Evolutionary conservation across 2,888 invertebrate genomes (phyloP).

Genomic region (Cataglyphis altisquamis): DNA sequence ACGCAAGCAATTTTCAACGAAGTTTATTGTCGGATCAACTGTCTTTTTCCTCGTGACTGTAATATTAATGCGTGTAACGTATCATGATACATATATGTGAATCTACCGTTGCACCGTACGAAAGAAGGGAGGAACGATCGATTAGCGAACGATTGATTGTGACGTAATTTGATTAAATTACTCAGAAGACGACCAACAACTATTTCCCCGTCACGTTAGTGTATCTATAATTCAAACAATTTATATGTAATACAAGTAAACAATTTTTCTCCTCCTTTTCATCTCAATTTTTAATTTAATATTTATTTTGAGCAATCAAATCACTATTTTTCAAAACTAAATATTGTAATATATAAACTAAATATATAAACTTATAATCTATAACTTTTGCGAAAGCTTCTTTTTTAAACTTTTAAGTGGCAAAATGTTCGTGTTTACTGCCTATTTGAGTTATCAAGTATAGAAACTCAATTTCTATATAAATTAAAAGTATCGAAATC

Average conservation of each 20-base stretch:
- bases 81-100: not conserved
- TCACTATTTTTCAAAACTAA: not conserved
- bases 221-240: not conserved
- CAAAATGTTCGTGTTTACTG: too few relatives aligned
- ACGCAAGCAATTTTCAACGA: not conserved
- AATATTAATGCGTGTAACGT: conserved; percentile 21
- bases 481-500: too few relatives aligned
- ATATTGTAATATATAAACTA: too few relatives aligned
- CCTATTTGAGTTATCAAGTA: too few relatives aligned
- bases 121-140: not conserved
- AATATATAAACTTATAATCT: too few relatives aligned
- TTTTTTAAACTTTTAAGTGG: too few relatives aligned
- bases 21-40: not conserved
- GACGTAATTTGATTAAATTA: conserved; percentile 12
- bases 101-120: not conserved
- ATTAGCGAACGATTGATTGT: not conserved
- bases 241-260: not conserved
- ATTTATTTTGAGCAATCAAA: not conserved
- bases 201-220: not conserved
- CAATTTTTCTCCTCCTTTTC: not conserved
- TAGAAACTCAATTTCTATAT: too few relatives aligned
- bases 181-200: not conserved
- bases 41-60: conserved; percentile 9
- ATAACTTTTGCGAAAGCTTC: too few relatives aligned
- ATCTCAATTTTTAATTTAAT: not conserved